A percentile compares a stretch with the other conserved stretches of the same genome.
These are phyloP conservation scores for Acleris sparsana DNA, from an alignment of 2,888 invertebrate species.

Conservation along the genomic window DNA sequence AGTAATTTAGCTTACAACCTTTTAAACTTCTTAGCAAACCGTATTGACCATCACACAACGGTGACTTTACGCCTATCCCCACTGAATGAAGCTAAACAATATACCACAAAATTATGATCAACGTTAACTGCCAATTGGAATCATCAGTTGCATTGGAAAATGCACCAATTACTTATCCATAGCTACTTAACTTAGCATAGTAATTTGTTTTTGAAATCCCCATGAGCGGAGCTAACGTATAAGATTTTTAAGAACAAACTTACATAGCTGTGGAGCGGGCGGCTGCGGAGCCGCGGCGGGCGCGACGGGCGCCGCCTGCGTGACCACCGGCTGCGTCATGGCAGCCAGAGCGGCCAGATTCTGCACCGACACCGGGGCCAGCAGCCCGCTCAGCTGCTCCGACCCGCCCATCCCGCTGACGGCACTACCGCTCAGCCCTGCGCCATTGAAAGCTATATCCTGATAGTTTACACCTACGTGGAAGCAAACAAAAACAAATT, in stretches of 20 bases:
- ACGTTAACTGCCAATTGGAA: too few species aligned
- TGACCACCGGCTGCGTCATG: slow-evolving; percentile 86
- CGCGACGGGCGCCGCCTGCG: slow-evolving; percentile 77
- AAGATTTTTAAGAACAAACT: slow-evolving; percentile 46
- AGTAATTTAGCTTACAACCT: too few species aligned
- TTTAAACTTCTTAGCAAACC: too few species aligned
- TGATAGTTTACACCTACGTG: slow-evolving; percentile 78
- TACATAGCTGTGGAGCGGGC: slow-evolving; percentile 73
- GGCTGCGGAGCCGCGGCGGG: slow-evolving; percentile 71
- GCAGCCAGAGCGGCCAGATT: slow-evolving; percentile 95
- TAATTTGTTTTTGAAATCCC: too few species aligned
- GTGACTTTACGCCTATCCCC: too few species aligned
- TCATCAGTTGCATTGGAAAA: too few species aligned
- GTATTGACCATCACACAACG: too few species aligned
- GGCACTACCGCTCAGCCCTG: slow-evolving; percentile 72
- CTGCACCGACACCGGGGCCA: slow-evolving; percentile 94
- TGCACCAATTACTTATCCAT: too few species aligned
- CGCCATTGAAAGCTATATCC: slow-evolving; percentile 81
- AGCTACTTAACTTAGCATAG: too few species aligned
- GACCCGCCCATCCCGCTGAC: slow-evolving; percentile 73
- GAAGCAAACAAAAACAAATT: slow-evolving; percentile 43
- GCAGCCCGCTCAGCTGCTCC: slow-evolving; percentile 94
- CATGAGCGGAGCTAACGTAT: too few species aligned
- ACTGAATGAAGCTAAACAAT: too few species aligned
- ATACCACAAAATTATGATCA: too few species aligned